Evolutionary conservation across 2,113 vertebrate genomes (phyloP).

Genomic region (Siniperca chuatsi): DNA sequence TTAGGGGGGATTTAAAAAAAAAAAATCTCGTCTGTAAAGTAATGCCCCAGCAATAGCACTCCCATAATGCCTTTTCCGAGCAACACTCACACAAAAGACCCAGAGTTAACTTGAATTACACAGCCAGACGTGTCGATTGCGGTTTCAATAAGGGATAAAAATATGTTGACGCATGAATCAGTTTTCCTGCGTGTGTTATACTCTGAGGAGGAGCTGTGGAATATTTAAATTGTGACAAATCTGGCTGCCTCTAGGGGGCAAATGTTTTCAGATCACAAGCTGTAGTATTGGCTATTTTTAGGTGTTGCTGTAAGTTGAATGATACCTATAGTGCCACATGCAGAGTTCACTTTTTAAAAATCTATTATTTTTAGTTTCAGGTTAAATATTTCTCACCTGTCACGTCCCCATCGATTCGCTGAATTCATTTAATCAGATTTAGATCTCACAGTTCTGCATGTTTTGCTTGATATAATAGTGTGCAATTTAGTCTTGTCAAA

Average conservation of each 20-base stretch:
- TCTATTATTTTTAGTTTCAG: neutral
- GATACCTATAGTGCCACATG: neutral
- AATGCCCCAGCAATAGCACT: slow-evolving; percentile 27
- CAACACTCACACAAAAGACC: slow-evolving; percentile 41
- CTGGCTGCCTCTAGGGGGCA: slow-evolving; percentile 50
- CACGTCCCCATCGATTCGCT: neutral
- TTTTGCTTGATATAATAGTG: neutral
- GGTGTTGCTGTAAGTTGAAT: neutral
- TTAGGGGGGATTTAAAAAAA: neutral
- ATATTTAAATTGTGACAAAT: slow-evolving; percentile 42
- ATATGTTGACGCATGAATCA: slow-evolving; percentile 30
- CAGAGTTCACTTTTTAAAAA: neutral
- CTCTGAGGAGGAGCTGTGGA: slow-evolving; percentile 22
- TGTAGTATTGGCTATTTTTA: slow-evolving; percentile 10
- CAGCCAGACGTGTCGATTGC: slow-evolving; percentile 52
- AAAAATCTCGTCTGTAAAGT: neutral
- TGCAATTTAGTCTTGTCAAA: slow-evolving; percentile 10
- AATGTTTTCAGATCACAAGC: slow-evolving; percentile 24
- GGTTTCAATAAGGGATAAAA: slow-evolving; percentile 36
- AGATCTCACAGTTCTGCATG: neutral
- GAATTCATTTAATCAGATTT: neutral
- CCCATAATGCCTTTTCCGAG: slow-evolving; percentile 39
- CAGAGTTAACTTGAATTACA: slow-evolving; percentile 51
- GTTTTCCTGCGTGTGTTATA: slow-evolving; percentile 12
- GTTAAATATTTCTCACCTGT: neutral